phyloP scores from a whole-genome alignment of 2,888 invertebrate genomes.

The Machimus atricapillus region DNA sequence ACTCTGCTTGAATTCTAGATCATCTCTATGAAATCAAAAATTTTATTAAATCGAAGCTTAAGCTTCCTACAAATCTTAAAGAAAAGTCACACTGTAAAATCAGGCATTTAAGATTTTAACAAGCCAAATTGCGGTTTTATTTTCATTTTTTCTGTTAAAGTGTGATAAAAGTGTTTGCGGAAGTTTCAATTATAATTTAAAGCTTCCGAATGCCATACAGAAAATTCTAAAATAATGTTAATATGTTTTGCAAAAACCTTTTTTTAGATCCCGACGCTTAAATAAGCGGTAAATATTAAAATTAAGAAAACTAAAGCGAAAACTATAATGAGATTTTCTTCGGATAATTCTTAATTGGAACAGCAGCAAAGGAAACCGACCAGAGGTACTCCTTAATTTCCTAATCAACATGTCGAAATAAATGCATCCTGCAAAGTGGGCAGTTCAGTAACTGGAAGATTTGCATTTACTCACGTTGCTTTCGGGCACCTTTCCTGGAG shows the following conservation, averaged over 20 bases:
- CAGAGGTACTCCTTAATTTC: slow-evolving; percentile 18
- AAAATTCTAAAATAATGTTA: too few species aligned
- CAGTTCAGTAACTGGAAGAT: slow-evolving; percentile 11
- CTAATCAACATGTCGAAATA: slow-evolving; percentile 24
- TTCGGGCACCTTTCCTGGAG: neutral
- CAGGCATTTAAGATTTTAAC: too few species aligned
- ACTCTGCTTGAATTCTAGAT: too few species aligned
- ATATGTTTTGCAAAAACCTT: neutral
- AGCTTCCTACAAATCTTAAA: too few species aligned
- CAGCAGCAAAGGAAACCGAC: slow-evolving; percentile 5
- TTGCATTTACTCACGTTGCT: slow-evolving; percentile 20
- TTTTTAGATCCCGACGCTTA: neutral
- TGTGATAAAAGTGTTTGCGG: too few species aligned
- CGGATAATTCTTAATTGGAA: slow-evolving; percentile 4
- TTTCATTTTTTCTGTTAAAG: too few species aligned
- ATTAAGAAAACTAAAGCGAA: neutral
- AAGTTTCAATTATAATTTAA: neutral
- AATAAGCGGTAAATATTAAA: neutral
- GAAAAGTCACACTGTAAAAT: too few species aligned
- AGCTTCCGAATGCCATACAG: neutral
- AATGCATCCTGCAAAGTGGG: neutral
- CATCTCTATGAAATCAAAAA: too few species aligned
- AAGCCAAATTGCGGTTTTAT: too few species aligned
- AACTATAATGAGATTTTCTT: neutral
- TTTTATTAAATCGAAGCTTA: too few species aligned